These are phyloP conservation scores for Sinopyrophorus schimmeli DNA, from an alignment of 2,888 invertebrate species.

Conservation along the genomic window DNA sequence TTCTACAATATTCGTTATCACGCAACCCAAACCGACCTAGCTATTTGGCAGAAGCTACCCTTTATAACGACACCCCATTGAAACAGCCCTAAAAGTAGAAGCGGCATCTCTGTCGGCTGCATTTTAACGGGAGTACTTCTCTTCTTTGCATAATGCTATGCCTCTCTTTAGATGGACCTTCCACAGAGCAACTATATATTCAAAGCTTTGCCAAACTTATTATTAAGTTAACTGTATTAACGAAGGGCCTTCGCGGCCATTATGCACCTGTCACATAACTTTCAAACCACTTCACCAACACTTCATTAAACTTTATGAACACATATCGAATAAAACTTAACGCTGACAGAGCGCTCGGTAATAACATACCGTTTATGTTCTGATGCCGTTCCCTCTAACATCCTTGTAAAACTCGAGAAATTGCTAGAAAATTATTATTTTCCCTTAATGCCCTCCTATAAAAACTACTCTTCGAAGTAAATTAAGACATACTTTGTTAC, in stretches of 20 bases:
- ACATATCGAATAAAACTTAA: slow-evolving; percentile 20
- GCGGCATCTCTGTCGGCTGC: slow-evolving; percentile 18
- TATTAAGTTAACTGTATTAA: slow-evolving; percentile 27
- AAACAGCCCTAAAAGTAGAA: slow-evolving; percentile 18
- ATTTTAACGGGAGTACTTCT: slow-evolving; percentile 11
- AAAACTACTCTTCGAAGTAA: no score
- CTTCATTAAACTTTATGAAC: slow-evolving; percentile 23
- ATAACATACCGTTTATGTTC: slow-evolving; percentile 1
- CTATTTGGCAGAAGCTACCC: slow-evolving; percentile 16
- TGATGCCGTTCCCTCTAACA: slow-evolving; percentile 1
- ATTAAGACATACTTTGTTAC: no score
- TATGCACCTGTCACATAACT: slow-evolving; percentile 28
- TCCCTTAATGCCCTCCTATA: no score
- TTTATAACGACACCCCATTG: slow-evolving; percentile 20
- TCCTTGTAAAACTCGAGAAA: not conserved
- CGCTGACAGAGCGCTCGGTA: not conserved
- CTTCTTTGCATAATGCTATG: slow-evolving; percentile 26
- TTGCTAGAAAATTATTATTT: not conserved
- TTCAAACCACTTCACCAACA: slow-evolving; percentile 23
- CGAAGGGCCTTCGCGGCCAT: slow-evolving; percentile 18
- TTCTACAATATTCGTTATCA: slow-evolving; percentile 18
- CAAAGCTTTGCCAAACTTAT: slow-evolving; percentile 28
- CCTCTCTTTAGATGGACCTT: slow-evolving; percentile 20
- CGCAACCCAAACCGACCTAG: slow-evolving; percentile 10
- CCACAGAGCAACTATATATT: slow-evolving; percentile 23